Conservation (phyloP, 2,888 invertebrate species). For the Torymus texanus region DNA sequence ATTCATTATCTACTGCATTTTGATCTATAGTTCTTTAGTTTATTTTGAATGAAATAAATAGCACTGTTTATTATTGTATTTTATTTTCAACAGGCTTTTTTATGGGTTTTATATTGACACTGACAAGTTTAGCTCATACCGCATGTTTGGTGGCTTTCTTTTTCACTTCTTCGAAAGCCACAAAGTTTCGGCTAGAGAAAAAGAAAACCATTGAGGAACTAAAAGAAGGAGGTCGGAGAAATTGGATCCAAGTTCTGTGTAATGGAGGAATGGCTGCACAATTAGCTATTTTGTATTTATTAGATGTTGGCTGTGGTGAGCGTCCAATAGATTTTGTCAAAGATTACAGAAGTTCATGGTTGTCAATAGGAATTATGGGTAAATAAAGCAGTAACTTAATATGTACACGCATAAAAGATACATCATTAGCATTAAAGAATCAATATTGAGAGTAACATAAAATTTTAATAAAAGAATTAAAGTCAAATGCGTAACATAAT, state of each 20-base stretch:
- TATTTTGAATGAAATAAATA: conserved; percentile 26
- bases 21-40: neutral
- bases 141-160: conserved; percentile 86
- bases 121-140: conserved; percentile 87
- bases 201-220: conserved; percentile 87
- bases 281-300: conserved; percentile 84
- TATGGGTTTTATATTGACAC: conserved; percentile 85
- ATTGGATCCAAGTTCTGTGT: conserved; percentile 93
- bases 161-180: conserved; percentile 86
- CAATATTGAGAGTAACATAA: too few relatives aligned
- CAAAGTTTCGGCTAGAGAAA: conserved; percentile 82
- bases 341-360: conserved; percentile 88
- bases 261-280: conserved; percentile 92
- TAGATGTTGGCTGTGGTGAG: conserved; percentile 88
- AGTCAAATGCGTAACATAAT: too few relatives aligned
- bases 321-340: conserved; percentile 85
- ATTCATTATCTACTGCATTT: too few relatives aligned
- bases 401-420: neutral
- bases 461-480: too few relatives aligned
- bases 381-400: conserved; percentile 57
- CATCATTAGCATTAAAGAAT: too few relatives aligned
- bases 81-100: conserved; percentile 77
- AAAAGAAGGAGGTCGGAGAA: conserved; percentile 90
- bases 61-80: conserved; percentile 19
- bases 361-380: conserved; percentile 87